Evolutionary conservation across 2,888 invertebrate species (phyloP).

Genomic region (Seira sanloemensis): DNA sequence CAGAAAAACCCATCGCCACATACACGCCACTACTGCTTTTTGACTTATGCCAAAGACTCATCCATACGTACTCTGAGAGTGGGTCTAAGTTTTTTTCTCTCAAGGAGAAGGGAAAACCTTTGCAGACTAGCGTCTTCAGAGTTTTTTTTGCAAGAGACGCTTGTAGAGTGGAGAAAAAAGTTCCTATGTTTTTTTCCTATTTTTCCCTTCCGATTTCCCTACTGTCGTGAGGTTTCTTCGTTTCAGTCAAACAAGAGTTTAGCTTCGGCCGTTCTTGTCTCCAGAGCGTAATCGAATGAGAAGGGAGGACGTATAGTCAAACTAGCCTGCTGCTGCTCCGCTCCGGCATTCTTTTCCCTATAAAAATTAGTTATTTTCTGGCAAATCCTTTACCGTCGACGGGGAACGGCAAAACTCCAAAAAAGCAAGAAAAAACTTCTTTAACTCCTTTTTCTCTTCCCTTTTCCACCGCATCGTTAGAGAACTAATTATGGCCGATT

Average conservation of each 20-base stretch:
- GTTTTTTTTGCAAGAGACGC: neutral
- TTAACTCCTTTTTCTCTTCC: neutral
- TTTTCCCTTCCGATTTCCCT: conserved; percentile 27
- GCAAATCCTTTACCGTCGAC: neutral
- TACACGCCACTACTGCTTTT: neutral
- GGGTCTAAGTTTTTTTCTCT: neutral
- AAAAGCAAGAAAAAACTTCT: conserved; percentile 1
- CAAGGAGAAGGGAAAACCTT: neutral
- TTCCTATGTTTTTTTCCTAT: conserved; percentile 29
- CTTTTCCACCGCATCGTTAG: conserved; percentile 13
- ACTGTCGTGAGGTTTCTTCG: neutral
- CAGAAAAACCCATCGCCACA: too few relatives aligned
- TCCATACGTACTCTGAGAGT: too few relatives aligned
- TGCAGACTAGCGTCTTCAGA: too few relatives aligned
- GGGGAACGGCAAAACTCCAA: neutral
- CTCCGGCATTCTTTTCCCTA: neutral
- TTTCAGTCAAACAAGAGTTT: neutral
- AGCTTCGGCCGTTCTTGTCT: neutral
- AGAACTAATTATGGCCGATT: conserved; percentile 62
- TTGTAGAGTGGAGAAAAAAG: neutral
- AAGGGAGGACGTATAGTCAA: neutral
- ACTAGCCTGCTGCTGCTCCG: neutral
- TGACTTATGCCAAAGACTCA: neutral
- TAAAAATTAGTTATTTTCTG: neutral
- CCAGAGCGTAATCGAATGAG: conserved; percentile 14